Base-by-base conservation (phyloP, 2,797 vertebrate genomes). In the Pogoniulus pusillus region DNA sequence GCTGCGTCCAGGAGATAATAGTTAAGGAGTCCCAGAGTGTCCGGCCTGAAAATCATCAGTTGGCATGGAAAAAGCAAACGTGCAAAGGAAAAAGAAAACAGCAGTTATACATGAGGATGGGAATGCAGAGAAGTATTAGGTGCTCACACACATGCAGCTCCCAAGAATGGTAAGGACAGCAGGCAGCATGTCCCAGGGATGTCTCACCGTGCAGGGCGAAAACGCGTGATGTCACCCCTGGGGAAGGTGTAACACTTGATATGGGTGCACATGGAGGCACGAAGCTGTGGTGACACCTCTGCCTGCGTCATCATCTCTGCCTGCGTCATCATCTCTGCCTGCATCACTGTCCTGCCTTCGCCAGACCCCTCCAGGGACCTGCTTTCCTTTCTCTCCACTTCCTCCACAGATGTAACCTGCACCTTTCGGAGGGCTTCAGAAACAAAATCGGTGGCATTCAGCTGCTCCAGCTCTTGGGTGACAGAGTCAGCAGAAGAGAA, bases 1-100 rank as follows among this genome's bases (percentile, higher is more conserved):
- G 99, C 98, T 15, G 99, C 99, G 4, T 99, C 99, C 98, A 99
- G 97, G 82, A 99, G 97, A 70, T 99, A 99, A 95, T 99, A 98
- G 49, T 97, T 93, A 6, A 99, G 91, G 45, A 98, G 89, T 9
- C 98, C 98, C 16, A 85, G 43, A 12, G 35, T 8, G 60, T 98
- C 97, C 3, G 97, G 97, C 82, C 99, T 99, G 91, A 30, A 96
- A 96, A 76, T 23, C 58, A 96, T 14, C 59, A 57, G 53, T 91
- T 69, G 72, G 22, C 0, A 0, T 8, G 9, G 53, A 16, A 73
- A 84, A 45, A 74, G 17, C 8, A 81, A 54, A 53, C 0, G 0
- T 6, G 10, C 1, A 3, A 85, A 12, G 16, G 30, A 23, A 78
- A 81, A 58, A 75, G 14, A 51, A 45, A 72, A 60, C 22, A 80